Evolutionary conservation across 2,113 vertebrate genomes (phyloP).

Genomic region (Scytalopus superciliaris): DNA sequence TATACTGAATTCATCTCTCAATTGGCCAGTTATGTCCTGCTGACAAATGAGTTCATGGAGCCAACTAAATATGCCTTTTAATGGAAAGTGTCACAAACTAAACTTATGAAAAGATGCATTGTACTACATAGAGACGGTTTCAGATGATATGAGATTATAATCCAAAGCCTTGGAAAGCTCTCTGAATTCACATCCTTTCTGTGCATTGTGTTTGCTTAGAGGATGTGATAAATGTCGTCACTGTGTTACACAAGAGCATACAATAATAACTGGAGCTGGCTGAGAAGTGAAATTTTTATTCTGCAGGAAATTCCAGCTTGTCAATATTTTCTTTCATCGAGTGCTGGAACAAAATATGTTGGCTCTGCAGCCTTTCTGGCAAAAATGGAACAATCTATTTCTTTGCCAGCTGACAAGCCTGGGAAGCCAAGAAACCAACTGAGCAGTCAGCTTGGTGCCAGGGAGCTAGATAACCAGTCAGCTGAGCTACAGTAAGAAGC

Average conservation of each 20-base stretch:
- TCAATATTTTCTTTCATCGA: constrained; percentile 54
- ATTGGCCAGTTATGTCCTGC: not conserved
- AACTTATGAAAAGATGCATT: not conserved
- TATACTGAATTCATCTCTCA: not conserved
- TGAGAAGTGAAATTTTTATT: not conserved
- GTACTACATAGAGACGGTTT: not conserved
- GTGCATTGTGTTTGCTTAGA: constrained; percentile 24
- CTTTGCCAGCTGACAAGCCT: constrained; percentile 25
- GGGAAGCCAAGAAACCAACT: constrained; percentile 34
- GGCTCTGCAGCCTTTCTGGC: constrained; percentile 38
- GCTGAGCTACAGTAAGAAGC: not conserved
- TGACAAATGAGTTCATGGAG: not conserved
- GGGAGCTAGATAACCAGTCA: not conserved
- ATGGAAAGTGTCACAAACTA: not conserved
- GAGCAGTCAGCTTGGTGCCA: not conserved
- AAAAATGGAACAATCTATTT: constrained; percentile 25
- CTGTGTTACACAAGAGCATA: not conserved
- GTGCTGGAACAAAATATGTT: not conserved
- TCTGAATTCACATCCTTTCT: constrained; percentile 14
- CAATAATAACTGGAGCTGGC: constrained; percentile 27
- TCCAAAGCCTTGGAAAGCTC: not conserved
- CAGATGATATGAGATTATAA: not conserved
- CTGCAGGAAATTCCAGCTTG: constrained; percentile 56
- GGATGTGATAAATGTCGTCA: not conserved
- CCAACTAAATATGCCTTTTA: not conserved